These are phyloP conservation scores for Cynaeus angustus DNA, from an alignment of 2,888 invertebrate genomes.

Conservation along the genomic window DNA sequence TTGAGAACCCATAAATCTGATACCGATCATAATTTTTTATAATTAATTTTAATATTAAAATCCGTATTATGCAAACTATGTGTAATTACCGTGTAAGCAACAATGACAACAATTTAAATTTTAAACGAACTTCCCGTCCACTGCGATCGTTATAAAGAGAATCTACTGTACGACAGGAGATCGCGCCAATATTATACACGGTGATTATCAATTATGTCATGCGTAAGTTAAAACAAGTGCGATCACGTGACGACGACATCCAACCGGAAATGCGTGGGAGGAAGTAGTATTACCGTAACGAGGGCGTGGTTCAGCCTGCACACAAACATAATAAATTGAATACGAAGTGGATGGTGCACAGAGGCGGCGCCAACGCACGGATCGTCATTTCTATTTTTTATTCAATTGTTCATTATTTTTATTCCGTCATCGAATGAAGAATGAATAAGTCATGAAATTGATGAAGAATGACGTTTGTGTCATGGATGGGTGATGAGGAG, in stretches of 20 bases:
- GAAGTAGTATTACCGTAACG: slow-evolving; percentile 58
- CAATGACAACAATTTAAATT: slow-evolving; percentile 3
- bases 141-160: no score
- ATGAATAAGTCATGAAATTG: slow-evolving; percentile 14
- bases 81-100: slow-evolving; percentile 5
- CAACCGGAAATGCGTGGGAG: slow-evolving; percentile 57
- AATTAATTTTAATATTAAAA: slow-evolving; percentile 3
- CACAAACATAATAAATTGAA: slow-evolving; percentile 39
- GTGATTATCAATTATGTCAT: slow-evolving; percentile 25
- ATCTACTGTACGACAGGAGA: no score
- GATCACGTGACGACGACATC: slow-evolving; percentile 47
- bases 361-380: slow-evolving; percentile 33
- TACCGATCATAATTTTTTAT: neutral
- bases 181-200: slow-evolving; percentile 1
- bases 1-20: neutral
- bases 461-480: slow-evolving; percentile 11
- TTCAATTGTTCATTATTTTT: slow-evolving; percentile 43
- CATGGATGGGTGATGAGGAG: slow-evolving; percentile 24
- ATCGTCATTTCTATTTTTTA: slow-evolving; percentile 27
- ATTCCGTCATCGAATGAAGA: slow-evolving; percentile 14
- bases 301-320: slow-evolving; percentile 48
- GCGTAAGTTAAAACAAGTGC: slow-evolving; percentile 39
- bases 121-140: neutral
- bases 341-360: slow-evolving; percentile 26
- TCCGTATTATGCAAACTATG: neutral